phyloP scores from a whole-genome alignment of 2,888 invertebrate genomes.

The Onchidella celtica region DNA sequence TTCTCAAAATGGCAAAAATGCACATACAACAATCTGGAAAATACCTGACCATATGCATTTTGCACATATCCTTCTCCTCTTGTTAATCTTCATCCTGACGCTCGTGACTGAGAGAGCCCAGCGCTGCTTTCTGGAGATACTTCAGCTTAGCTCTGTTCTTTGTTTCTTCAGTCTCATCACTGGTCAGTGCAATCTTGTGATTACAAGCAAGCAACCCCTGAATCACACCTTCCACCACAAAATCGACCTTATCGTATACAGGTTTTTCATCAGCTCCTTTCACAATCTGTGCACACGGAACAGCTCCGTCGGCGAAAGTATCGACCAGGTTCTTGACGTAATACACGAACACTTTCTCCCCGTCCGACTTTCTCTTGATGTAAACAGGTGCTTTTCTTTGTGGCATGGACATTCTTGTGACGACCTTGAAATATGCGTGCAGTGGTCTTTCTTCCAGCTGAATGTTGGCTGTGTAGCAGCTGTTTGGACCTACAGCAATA shows the following conservation, averaged over 20 bases:
- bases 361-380: slow-evolving; percentile 46
- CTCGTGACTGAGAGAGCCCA: no score
- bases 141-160: slow-evolving; percentile 17
- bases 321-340: slow-evolving; percentile 40
- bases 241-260: slow-evolving; percentile 24
- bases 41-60: no score
- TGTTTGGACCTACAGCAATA: slow-evolving; percentile 51
- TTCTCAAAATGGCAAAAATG: no score
- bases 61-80: no score
- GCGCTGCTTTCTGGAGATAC: no score
- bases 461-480: slow-evolving; percentile 52
- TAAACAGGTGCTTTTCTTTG: slow-evolving; percentile 49
- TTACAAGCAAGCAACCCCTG: slow-evolving; percentile 40
- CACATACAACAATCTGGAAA: no score
- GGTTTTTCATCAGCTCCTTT: not conserved
- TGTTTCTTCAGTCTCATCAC: slow-evolving; percentile 33
- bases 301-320: not conserved
- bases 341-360: slow-evolving; percentile 42
- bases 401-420: slow-evolving; percentile 50
- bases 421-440: slow-evolving; percentile 49
- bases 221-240: slow-evolving; percentile 34
- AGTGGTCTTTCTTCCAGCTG: slow-evolving; percentile 52
- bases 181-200: slow-evolving; percentile 37
- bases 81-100: no score
- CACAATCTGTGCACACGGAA: slow-evolving; percentile 25